Base-by-base conservation (phyloP, 2,888 invertebrate species). In the Cloeon dipterum region DNA sequence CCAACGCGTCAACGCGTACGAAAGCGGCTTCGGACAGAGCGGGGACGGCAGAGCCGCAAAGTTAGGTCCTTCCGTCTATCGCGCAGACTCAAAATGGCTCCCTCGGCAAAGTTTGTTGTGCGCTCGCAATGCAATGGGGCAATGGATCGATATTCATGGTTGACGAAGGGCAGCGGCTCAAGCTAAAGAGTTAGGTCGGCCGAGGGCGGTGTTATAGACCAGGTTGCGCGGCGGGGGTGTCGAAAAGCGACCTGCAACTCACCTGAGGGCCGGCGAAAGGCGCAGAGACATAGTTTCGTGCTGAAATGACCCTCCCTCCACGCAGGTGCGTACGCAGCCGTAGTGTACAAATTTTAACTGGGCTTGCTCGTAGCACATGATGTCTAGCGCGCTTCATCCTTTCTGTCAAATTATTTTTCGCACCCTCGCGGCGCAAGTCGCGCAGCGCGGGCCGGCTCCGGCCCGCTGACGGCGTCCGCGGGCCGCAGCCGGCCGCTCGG, bases 241-340 rank as follows among this genome's bases (percentile, higher is more conserved):
- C n/a, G n/a, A n/a, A n/a, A n/a, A n/a, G n/a, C n/a, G n/a, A n/a
- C n/a, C n/a, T n/a, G n/a, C n/a, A 16, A 14, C 29, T 29, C 14
- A 29, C 29, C 29, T 29, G 29, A 29, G 16, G 16, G 13, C n/a
- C n/a, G 41, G 43, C 42, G 43, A 41, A 40, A 34, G 37, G 36
- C 40, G 23, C 33, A 42, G 43, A 45, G 43, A 41, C 43, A 42
- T 42, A 40, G 42, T 44, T 47, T 41, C 43, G 43, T 42, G 45
- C 45, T 45, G 46, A 48, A 50, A 50, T 51, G 49, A 46, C 46
- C 47, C 48, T 49, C 57, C 62, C 52, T 61, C 63, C 75, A 79
- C 79, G 78, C 79, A 85, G 81, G 83, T 83, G 82, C 83, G 82
- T 82, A 85, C 83, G 85, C 85, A 85, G 83, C 70, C 81, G 79